Evolutionary conservation across 2,113 vertebrate species (phyloP).

Genomic region (Upupa epops): DNA sequence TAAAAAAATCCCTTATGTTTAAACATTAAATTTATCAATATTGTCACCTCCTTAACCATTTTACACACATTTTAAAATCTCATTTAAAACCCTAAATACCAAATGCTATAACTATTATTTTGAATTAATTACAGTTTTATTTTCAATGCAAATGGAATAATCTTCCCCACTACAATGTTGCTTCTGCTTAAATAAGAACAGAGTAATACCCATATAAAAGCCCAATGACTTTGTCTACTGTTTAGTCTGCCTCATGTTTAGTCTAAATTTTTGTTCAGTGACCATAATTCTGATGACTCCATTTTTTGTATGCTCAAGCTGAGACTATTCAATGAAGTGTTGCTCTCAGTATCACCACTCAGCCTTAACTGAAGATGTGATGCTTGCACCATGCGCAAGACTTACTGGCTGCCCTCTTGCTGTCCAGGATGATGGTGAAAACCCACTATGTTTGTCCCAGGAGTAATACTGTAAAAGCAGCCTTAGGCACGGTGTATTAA

Average conservation of each 20-base stretch:
- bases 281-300: not conserved
- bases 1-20: not conserved
- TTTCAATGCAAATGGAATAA: not conserved
- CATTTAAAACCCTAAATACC: not conserved
- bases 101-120: too few species aligned
- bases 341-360: fast-evolving
- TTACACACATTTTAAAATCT: not conserved
- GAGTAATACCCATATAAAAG: not conserved
- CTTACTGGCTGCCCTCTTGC: too few species aligned
- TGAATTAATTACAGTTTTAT: not conserved
- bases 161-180: not conserved
- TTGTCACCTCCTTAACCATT: not conserved
- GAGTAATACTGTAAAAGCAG: not conserved
- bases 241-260: not conserved
- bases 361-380: not conserved
- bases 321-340: not conserved
- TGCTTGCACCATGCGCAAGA: not conserved
- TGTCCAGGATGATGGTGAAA: not conserved
- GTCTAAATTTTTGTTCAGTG: not conserved
- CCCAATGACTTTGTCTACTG: not conserved
- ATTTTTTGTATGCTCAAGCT: not conserved
- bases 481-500: not conserved
- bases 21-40: not conserved
- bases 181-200: not conserved
- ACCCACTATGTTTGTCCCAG: not conserved